Percentiles rank a stretch among this genome's conserved stretches.
These are phyloP conservation scores for Ypsolopha sequella DNA, from an alignment of 2,888 invertebrate species.

Conservation along the genomic window DNA sequence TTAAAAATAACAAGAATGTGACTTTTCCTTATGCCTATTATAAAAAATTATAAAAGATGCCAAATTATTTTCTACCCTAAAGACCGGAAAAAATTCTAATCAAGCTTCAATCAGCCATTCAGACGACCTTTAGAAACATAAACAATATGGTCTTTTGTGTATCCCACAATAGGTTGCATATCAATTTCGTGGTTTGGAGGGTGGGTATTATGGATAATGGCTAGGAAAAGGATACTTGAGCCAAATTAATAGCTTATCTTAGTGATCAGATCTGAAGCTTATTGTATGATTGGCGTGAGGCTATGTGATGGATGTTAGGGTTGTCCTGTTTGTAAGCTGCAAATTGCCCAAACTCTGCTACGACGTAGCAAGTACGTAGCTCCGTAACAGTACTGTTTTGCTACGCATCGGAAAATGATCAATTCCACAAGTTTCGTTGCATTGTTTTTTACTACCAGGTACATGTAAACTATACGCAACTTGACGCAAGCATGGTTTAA, in stretches of 20 bases:
- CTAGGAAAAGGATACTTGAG: slow-evolving; percentile 34
- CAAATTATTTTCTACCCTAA: no score
- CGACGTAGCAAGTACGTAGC: no score
- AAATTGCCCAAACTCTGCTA: no score
- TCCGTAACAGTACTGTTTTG: no score
- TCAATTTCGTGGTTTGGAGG: slow-evolving; percentile 34
- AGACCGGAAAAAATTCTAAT: background rate
- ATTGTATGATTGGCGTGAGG: slow-evolving; percentile 8
- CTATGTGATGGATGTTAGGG: slow-evolving; percentile 51
- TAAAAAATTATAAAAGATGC: no score
- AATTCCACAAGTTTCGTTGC: background rate
- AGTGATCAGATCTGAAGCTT: background rate
- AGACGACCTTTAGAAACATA: slow-evolving; percentile 9
- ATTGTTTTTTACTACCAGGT: no score
- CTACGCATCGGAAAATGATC: no score
- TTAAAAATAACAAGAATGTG: no score
- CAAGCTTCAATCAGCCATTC: background rate
- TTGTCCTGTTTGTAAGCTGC: slow-evolving; percentile 17
- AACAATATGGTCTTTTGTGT: slow-evolving; percentile 50
- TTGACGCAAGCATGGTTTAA: no score
- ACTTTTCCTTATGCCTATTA: no score
- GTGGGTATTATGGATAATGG: no score
- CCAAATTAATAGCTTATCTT: slow-evolving; percentile 64
- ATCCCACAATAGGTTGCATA: slow-evolving; percentile 41
- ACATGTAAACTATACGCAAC: no score